phyloP scores from a whole-genome alignment of 2,888 invertebrate species.

The Catocala fraxini region DNA sequence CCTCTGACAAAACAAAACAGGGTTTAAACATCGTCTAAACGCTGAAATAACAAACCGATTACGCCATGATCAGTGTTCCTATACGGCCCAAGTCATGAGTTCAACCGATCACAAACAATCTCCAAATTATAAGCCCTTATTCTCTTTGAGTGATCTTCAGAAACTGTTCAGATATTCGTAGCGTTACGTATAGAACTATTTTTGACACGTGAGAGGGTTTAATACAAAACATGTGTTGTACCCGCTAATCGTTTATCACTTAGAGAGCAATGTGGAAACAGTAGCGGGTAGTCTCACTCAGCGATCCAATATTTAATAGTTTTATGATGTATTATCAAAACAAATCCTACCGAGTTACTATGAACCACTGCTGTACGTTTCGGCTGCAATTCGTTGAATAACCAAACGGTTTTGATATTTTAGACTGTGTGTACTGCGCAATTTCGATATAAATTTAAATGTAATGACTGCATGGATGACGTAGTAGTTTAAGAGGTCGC shows the following conservation, averaged over 20 bases:
- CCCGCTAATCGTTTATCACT: constrained; percentile 65
- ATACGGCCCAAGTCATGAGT: constrained; percentile 61
- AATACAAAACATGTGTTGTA: constrained; percentile 31
- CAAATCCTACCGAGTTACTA: constrained; percentile 84
- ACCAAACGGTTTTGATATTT: constrained; percentile 73
- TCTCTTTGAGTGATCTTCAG: neutral
- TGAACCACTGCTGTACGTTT: constrained; percentile 81
- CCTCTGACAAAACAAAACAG: constrained; percentile 84
- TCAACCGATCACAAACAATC: constrained; percentile 11
- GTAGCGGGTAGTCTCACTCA: constrained; percentile 87
- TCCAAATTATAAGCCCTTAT: too few species aligned
- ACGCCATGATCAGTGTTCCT: constrained; percentile 78
- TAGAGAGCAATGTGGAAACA: constrained; percentile 71
- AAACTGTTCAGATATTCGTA: neutral
- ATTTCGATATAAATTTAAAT: too few species aligned
- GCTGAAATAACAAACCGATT: constrained; percentile 86
- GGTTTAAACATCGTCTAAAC: constrained; percentile 82
- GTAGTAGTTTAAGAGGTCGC: too few species aligned
- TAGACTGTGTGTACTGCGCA: constrained; percentile 28
- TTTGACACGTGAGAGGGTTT: neutral
- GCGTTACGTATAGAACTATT: neutral
- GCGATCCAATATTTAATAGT: constrained; percentile 88
- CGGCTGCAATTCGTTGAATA: constrained; percentile 68
- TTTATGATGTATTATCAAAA: constrained; percentile 89
- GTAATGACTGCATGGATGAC: too few species aligned